Conservation (phyloP, 2,797 vertebrate species). For the Sorex maritimensis region DNA sequence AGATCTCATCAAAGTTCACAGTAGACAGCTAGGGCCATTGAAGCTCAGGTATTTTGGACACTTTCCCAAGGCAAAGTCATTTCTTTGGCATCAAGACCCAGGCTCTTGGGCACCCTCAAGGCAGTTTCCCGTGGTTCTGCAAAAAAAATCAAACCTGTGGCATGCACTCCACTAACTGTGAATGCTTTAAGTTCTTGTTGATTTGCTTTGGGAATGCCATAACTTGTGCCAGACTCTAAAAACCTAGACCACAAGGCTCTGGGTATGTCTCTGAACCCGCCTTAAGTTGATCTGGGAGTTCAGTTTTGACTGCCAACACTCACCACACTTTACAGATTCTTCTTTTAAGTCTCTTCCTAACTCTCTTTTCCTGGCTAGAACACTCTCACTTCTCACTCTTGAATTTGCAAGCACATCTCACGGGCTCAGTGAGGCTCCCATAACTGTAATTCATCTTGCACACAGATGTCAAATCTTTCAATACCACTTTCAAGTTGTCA, state of each 20-base stretch:
- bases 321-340: neutral
- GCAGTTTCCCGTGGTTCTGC: neutral
- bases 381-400: neutral
- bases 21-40: neutral
- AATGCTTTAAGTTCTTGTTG: neutral
- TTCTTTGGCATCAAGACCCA: conserved; percentile 5
- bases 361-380: neutral
- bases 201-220: neutral
- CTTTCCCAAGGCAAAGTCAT: conserved; percentile 16
- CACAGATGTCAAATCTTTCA: conserved; percentile 27
- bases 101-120: neutral
- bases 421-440: neutral
- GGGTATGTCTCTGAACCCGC: neutral
- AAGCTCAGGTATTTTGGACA: conserved; percentile 25
- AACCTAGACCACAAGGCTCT: neutral
- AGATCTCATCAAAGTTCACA: neutral
- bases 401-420: conserved; percentile 12
- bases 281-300: neutral
- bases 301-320: neutral
- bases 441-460: conserved; percentile 8
- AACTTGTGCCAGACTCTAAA: conserved; percentile 6
- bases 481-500: neutral
- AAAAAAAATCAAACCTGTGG: neutral
- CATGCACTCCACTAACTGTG: neutral
- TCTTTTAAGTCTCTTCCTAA: neutral